These are phyloP conservation scores for Avahi laniger DNA, from an alignment of 2,797 vertebrate species.

Conservation along the genomic window DNA sequence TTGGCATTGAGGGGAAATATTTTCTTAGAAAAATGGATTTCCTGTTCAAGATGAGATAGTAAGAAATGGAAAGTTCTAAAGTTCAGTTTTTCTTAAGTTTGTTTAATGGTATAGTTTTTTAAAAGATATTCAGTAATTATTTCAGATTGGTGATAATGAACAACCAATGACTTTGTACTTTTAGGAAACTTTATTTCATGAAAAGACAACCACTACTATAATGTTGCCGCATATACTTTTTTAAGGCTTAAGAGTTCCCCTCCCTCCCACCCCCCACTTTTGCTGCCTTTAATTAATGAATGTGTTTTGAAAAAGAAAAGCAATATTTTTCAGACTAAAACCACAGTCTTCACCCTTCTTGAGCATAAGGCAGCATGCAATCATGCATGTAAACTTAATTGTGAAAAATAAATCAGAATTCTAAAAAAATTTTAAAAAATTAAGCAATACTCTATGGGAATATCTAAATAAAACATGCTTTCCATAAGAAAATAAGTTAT, in stretches of 20 bases:
- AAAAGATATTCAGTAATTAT: not conserved
- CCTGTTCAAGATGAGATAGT: no score
- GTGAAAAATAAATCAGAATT: constrained; percentile 69
- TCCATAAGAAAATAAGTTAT: constrained; percentile 9
- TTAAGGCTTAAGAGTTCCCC: not conserved
- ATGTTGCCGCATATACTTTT: not conserved
- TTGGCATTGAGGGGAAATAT: not conserved
- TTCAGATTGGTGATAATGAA: not conserved
- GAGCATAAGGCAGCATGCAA: constrained; percentile 53
- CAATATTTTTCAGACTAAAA: constrained; percentile 67
- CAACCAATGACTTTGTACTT: not conserved
- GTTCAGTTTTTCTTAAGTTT: no score
- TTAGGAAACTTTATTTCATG: not conserved
- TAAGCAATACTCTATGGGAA: not conserved
- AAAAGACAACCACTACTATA: not conserved
- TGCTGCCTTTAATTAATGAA: constrained; percentile 56
- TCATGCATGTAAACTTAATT: constrained; percentile 61
- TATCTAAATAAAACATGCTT: not conserved
- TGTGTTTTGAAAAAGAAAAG: constrained; percentile 61
- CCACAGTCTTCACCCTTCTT: constrained; percentile 49
- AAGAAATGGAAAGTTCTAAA: no score
- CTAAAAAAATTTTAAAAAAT: constrained; percentile 59
- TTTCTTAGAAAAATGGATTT: not conserved
- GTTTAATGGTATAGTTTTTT: not conserved
- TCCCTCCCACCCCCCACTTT: not conserved